These are phyloP conservation scores for Lasiurus cinereus DNA, from an alignment of 2,113 vertebrate genomes.

Conservation along the genomic window DNA sequence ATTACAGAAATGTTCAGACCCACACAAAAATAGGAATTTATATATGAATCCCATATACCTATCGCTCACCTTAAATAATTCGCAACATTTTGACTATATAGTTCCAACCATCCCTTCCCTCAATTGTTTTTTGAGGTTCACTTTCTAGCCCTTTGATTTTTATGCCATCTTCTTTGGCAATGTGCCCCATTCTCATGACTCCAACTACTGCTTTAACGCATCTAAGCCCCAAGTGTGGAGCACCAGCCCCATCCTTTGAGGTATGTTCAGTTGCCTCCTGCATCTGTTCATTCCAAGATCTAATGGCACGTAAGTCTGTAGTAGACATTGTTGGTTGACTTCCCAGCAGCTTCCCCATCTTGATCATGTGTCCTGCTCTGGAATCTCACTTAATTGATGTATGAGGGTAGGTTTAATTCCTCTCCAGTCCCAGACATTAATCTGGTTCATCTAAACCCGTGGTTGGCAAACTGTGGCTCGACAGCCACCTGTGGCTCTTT, in stretches of 20 bases:
- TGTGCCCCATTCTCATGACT: not conserved
- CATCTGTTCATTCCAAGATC: not conserved
- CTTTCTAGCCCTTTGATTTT: not conserved
- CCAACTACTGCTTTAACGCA: not conserved
- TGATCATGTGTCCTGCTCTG: not conserved
- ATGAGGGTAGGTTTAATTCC: not conserved
- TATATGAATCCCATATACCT: not conserved
- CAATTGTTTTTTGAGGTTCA: not conserved
- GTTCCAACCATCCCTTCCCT: not conserved
- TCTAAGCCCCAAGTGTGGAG: not conserved
- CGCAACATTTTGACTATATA: not conserved
- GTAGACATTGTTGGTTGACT: not conserved
- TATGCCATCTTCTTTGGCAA: not conserved
- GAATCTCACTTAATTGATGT: not conserved
- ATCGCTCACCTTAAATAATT: not conserved
- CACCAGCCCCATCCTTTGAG: not conserved
- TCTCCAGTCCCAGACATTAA: not conserved
- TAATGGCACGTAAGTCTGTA: not conserved
- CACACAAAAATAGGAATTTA: not conserved
- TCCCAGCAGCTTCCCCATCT: not conserved
- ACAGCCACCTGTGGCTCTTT: too few relatives aligned
- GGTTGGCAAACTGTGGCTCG: too few relatives aligned
- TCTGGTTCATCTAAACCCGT: not conserved
- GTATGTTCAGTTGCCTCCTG: too few relatives aligned
- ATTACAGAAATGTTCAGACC: slow-evolving; percentile 10